Percentiles rank a stretch among this genome's conserved stretches.
These are phyloP conservation scores for Rhabdornis inornatus DNA, from an alignment of 2,113 vertebrate genomes.

Conservation along the genomic window DNA sequence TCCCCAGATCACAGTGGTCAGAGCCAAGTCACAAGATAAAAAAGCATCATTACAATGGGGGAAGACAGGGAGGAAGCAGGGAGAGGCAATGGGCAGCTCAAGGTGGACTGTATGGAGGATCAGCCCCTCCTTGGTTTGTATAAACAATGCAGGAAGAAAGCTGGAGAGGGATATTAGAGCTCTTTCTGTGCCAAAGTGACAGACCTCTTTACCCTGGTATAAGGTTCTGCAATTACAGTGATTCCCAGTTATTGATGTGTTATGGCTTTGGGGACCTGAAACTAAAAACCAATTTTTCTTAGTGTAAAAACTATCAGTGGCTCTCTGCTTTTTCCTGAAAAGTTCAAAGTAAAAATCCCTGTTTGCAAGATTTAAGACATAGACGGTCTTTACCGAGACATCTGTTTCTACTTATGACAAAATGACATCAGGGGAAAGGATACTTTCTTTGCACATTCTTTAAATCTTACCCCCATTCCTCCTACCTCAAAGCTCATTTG, in stretches of 20 bases:
- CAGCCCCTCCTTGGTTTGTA: not conserved
- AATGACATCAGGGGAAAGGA: not conserved
- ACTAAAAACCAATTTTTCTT: not conserved
- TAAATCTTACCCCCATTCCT: not conserved
- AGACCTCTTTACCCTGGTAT: not conserved
- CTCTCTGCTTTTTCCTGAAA: not conserved
- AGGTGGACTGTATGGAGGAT: not conserved
- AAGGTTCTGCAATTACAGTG: not conserved
- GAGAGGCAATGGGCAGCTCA: not conserved
- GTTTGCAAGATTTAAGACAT: not conserved
- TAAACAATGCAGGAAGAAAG: not conserved
- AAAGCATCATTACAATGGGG: not conserved
- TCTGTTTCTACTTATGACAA: not conserved
- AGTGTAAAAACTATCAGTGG: not conserved
- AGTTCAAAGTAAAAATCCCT: not conserved
- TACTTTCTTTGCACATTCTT: not conserved
- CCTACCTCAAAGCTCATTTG: not conserved
- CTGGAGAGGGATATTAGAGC: not conserved
- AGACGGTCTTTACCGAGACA: not conserved
- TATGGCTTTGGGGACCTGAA: not conserved
- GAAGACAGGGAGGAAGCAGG: not conserved
- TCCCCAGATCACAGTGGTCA: not conserved
- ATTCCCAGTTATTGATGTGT: not conserved
- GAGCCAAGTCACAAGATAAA: not conserved
- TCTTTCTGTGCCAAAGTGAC: not conserved